phyloP scores from a whole-genome alignment of 2,113 vertebrate species.

The Tachysurus vachellii region DNA sequence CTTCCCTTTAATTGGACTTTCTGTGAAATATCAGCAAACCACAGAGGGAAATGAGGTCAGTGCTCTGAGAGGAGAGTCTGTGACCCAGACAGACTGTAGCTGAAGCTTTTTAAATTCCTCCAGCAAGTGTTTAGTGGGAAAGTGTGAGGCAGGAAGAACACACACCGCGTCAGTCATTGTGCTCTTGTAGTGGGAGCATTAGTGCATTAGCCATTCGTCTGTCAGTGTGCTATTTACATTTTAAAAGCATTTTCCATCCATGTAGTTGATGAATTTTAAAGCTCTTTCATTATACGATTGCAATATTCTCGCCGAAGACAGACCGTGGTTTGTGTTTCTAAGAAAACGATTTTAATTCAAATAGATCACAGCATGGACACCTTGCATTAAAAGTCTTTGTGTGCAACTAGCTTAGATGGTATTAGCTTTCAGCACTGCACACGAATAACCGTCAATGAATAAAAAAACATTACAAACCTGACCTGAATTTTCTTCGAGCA shows the following conservation, averaged over 20 bases:
- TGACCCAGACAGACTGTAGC: conserved; percentile 10
- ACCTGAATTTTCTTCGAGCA: neutral
- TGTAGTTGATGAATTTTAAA: neutral
- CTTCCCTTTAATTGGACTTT: conserved; percentile 42
- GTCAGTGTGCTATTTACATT: neutral
- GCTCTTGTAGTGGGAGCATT: neutral
- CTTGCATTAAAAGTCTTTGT: neutral
- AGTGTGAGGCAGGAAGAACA: neutral
- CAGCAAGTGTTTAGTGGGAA: neutral
- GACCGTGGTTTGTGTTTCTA: neutral
- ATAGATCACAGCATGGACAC: neutral
- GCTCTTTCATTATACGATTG: neutral
- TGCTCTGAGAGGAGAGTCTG: conserved; percentile 12
- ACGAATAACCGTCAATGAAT: neutral
- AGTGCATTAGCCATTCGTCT: conserved; percentile 6
- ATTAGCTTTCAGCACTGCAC: neutral
- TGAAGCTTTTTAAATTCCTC: conserved; percentile 28
- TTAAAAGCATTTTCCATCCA: neutral
- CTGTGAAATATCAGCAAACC: conserved; percentile 47
- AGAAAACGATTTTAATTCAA: neutral
- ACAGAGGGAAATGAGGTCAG: conserved; percentile 51
- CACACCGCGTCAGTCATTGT: neutral
- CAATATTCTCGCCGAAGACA: neutral
- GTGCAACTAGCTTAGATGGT: neutral
- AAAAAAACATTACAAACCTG: neutral